Percentiles rank a stretch among this genome's conserved stretches.
These are phyloP conservation scores for Sebastes taczanowskii DNA, from an alignment of 2,797 vertebrate genomes.

Conservation along the genomic window DNA sequence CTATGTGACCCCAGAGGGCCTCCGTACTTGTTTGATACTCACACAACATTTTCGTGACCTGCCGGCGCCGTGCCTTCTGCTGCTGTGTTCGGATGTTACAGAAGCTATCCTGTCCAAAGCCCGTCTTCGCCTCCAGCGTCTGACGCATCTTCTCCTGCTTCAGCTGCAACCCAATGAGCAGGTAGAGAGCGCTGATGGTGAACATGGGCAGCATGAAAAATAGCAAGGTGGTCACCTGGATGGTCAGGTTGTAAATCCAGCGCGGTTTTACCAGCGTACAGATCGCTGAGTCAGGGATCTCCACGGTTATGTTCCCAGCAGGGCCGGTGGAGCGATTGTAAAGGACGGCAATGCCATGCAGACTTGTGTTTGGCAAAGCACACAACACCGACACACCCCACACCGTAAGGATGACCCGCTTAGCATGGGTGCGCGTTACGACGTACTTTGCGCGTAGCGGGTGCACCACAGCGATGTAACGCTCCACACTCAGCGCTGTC, in stretches of 20 bases:
- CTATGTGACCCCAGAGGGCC: neutral
- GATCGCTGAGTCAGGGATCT: conserved; percentile 82
- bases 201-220: conserved; percentile 95
- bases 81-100: conserved; percentile 72
- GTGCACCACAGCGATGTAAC: conserved; percentile 94
- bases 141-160: conserved; percentile 86
- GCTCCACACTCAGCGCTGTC: conserved; percentile 92
- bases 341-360: conserved; percentile 86
- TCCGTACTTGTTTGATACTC: conserved; percentile 75
- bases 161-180: conserved; percentile 90
- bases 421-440: conserved; percentile 89
- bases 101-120: conserved; percentile 61
- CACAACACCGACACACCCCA: conserved; percentile 89
- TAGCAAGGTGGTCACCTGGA: conserved; percentile 89
- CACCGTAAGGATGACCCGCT: conserved; percentile 86
- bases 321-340: conserved; percentile 38
- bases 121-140: conserved; percentile 74
- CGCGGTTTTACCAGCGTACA: conserved; percentile 86
- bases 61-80: conserved; percentile 85
- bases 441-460: conserved; percentile 90
- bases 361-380: conserved; percentile 93
- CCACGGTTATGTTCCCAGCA: conserved; percentile 42
- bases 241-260: conserved; percentile 90
- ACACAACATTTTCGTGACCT: conserved; percentile 98
- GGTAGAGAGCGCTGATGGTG: conserved; percentile 89